These are phyloP conservation scores for Porites lobata DNA, from an alignment of 92 coral and sea anemone species.

Conservation along the genomic window DNA sequence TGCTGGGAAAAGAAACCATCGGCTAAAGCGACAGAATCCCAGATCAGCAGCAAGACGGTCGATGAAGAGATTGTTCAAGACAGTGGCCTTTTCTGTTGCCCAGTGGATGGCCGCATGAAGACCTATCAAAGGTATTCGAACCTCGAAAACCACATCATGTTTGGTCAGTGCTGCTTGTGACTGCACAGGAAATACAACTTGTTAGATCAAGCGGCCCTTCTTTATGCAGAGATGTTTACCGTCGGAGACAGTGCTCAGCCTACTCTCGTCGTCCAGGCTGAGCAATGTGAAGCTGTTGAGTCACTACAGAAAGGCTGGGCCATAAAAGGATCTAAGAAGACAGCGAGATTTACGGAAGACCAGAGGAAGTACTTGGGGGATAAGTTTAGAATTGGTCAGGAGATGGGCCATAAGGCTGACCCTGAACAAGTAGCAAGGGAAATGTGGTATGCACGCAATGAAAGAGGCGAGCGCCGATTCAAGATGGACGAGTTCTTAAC, in stretches of 20 bases:
- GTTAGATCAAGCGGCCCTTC: background rate
- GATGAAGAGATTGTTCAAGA: conserved; percentile 11
- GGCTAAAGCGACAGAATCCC: background rate
- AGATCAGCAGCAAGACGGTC: conserved; percentile 10
- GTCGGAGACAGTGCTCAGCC: background rate
- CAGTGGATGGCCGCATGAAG: conserved; percentile 3
- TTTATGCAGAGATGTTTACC: background rate
- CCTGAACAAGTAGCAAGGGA: conserved; percentile 37
- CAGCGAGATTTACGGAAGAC: conserved; percentile 37
- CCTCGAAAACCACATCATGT: conserved; percentile 11
- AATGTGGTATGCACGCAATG: conserved; percentile 39
- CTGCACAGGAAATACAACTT: background rate
- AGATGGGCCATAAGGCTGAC: conserved; percentile 46
- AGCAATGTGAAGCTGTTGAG: conserved; percentile 11
- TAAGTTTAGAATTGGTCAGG: conserved; percentile 51
- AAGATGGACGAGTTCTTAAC: conserved; percentile 38
- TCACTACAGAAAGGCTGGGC: conserved; percentile 54
- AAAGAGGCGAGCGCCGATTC: conserved; percentile 41
- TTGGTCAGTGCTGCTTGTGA: conserved; percentile 22
- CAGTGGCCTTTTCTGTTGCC: conserved; percentile 3
- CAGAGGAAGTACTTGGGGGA: conserved; percentile 44
- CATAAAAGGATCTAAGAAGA: conserved; percentile 40
- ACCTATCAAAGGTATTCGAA: conserved; percentile 3
- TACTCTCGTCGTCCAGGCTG: background rate
- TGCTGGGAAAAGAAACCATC: conserved; percentile 28